Evolutionary conservation across 1,140 invertebrate species (phyloP).

Genomic region (Tenebrio molitor): DNA sequence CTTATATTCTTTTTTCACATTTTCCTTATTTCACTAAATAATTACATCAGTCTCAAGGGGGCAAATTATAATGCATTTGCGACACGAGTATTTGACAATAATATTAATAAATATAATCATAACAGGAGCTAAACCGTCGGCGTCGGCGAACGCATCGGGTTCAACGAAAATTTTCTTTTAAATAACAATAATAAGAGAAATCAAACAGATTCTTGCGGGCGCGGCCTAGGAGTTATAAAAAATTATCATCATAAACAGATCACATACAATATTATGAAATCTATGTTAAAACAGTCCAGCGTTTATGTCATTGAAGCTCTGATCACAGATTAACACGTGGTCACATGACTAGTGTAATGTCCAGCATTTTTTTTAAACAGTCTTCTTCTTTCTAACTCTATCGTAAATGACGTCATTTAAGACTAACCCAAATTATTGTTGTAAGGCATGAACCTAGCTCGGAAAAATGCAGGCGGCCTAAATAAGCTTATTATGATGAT

Average conservation of each 20-base stretch:
- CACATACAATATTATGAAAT: slow-evolving; percentile 60
- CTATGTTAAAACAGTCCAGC: slow-evolving; percentile 60
- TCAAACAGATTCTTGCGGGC: slow-evolving; percentile 16
- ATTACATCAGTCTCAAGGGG: slow-evolving; percentile 66
- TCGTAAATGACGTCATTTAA: slow-evolving; percentile 24
- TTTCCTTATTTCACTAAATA: slow-evolving; percentile 26
- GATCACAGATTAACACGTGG: slow-evolving; percentile 66
- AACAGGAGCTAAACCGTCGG: slow-evolving; percentile 57
- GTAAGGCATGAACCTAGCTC: slow-evolving; percentile 42
- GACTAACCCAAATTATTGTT: slow-evolving; percentile 32
- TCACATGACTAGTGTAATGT: slow-evolving; percentile 66
- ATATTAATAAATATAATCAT: slow-evolving; percentile 49
- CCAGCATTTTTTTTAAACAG: slow-evolving; percentile 61
- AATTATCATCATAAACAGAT: slow-evolving; percentile 57
- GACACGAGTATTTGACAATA: slow-evolving; percentile 62
- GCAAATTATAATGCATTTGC: slow-evolving; percentile 64
- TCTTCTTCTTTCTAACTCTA: slow-evolving; percentile 57
- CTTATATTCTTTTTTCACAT: slow-evolving; percentile 36
- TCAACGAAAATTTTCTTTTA: too few species aligned
- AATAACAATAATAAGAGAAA: not conserved
- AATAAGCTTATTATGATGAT: slow-evolving; percentile 13
- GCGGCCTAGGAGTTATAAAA: slow-evolving; percentile 37
- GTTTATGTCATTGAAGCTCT: slow-evolving; percentile 62
- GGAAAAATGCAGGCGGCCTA: slow-evolving; percentile 41
- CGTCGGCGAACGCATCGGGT: slow-evolving; percentile 12